Conservation (phyloP, 2,113 vertebrate species). For the Triplophysa tibetana region DNA sequence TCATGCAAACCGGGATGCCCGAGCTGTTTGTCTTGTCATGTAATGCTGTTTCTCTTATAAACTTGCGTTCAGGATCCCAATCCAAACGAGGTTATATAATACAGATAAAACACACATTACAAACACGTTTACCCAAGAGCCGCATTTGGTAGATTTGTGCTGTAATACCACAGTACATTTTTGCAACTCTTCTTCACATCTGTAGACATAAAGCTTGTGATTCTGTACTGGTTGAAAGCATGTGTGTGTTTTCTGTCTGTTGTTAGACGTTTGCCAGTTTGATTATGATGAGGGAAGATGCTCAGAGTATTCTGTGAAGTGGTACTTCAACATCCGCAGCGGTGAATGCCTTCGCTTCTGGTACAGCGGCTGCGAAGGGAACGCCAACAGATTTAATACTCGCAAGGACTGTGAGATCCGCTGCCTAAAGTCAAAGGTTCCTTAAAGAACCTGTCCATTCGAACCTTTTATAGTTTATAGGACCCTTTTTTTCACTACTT, state of each 20-base stretch:
- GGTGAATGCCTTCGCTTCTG: slow-evolving; percentile 76
- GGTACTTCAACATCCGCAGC: slow-evolving; percentile 72
- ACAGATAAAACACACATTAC: too few relatives aligned
- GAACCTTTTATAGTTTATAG: too few relatives aligned
- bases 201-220: background rate
- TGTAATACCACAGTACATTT: too few relatives aligned
- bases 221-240: background rate
- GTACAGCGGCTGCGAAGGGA: slow-evolving; percentile 82
- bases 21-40: too few relatives aligned
- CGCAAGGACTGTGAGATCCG: slow-evolving; percentile 71
- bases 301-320: slow-evolving; percentile 73
- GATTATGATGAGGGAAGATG: slow-evolving; percentile 70
- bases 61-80: background rate
- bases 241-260: background rate
- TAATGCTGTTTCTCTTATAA: too few relatives aligned
- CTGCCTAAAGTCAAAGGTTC: slow-evolving; percentile 67
- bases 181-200: too few relatives aligned
- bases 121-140: too few relatives aligned
- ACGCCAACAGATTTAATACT: slow-evolving; percentile 78
- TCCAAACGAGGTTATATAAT: background rate
- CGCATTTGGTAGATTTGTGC: too few relatives aligned
- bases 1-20: too few relatives aligned
- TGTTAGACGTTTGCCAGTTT: slow-evolving; percentile 70
- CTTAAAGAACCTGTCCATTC: too few relatives aligned
- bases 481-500: too few relatives aligned